Evolutionary conservation across 2,888 invertebrate species (phyloP), one percentile per base, ranked within the genome.

Genomic region (Lasioglossum malachurum): DNA sequence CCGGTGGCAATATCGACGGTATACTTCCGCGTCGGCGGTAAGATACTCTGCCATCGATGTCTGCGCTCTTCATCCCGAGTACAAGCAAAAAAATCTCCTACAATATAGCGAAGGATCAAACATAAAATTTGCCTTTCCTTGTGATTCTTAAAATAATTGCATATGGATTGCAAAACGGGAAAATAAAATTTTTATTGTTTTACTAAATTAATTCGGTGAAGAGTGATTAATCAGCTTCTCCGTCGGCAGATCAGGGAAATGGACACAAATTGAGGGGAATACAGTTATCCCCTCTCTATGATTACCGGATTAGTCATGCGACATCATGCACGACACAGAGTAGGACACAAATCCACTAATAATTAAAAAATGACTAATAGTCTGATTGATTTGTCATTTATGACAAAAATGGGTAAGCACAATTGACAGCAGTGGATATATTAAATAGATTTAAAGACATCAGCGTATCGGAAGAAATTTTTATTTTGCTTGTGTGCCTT

Each of bases 21-120:
- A 82, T 71, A 82, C 67, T 86, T 82, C 69, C 79, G 73, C 74
- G 44, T 82, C 60, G 79, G 5, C 60, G 80, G 69, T 82, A 82
- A 74, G 79, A 87, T 78, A 87, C 79, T 87, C 82, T 78, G 64
- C 67, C 57, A n/a, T 44, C 14, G 16, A 31, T n/a, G 57, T 74
- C 86, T 64, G 78, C 82, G 73, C 78, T 82, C 86, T 76, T 69
- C 75, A 76, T 69, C 73, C 53, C 81, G 72, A 41, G 57, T 46
- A 14, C 78, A 4, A 44, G 64, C n/a, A 44, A 38, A 75, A 80
- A 69, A 46, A 60, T 38, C 12, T 35, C 23, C 38, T n/a, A n/a
- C 23, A 69, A 41, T 38, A n/a, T n/a, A 41, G 4, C 41, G 23
- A n/a, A 23, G 38, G 23, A 41, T 69, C 38, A 41, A 38, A 69